Conservation (phyloP, 2,797 vertebrate genomes). For the Poeciliopsis infans region DNA sequence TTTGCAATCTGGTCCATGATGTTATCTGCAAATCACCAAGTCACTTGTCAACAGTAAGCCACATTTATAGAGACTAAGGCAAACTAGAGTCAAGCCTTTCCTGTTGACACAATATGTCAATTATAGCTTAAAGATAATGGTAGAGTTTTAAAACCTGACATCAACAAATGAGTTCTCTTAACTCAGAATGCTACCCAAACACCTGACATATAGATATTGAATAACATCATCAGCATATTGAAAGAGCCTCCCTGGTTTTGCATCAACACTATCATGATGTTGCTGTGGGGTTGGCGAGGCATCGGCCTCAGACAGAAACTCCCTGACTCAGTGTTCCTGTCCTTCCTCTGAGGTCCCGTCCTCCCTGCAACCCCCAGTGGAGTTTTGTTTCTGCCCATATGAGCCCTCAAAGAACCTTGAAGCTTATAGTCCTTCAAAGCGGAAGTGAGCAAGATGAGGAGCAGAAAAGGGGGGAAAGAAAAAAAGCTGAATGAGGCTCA, state of each 20-base stretch:
- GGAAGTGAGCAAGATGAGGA: slow-evolving; percentile 81
- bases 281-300: slow-evolving; percentile 23
- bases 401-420: slow-evolving; percentile 86
- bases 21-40: slow-evolving; percentile 77
- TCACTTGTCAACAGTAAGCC: slow-evolving; percentile 54
- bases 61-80: slow-evolving; percentile 8
- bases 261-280: background rate
- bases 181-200: background rate
- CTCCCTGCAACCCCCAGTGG: slow-evolving; percentile 37
- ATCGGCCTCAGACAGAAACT: slow-evolving; percentile 46
- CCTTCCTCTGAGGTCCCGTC: slow-evolving; percentile 28
- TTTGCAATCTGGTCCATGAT: slow-evolving; percentile 82
- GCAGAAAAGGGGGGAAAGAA: background rate
- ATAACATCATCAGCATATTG: slow-evolving; percentile 29
- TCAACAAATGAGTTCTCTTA: background rate
- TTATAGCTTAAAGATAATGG: background rate
- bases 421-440: slow-evolving; percentile 86
- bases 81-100: slow-evolving; percentile 6
- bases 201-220: slow-evolving; percentile 22
- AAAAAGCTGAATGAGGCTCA: slow-evolving; percentile 82
- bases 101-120: slow-evolving; percentile 5
- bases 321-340: slow-evolving; percentile 25
- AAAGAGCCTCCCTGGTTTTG: background rate
- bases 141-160: background rate
- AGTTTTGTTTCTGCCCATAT: slow-evolving; percentile 73